Base-by-base conservation (phyloP, 2,113 vertebrate genomes). In the Prinia subflava region DNA sequence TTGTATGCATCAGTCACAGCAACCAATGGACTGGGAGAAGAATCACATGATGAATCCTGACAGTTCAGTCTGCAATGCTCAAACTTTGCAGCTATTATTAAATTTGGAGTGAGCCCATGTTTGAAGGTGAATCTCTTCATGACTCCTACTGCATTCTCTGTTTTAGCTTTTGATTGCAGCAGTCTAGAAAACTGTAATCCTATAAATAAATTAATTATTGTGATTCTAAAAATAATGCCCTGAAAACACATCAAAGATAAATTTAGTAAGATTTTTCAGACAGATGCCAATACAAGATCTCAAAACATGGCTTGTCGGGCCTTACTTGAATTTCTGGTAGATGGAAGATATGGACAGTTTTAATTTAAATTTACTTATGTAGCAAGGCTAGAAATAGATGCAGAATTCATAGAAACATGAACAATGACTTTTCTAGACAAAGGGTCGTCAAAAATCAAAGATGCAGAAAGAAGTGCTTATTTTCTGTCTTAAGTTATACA, bases 181-280 rank as follows among this genome's bases (percentile, higher is more conserved):
- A 86, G 83, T 87, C 70, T 71, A 91, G 78, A 76, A 83, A 74
- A 74, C 53, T 39, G n/a, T 74, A 78, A 82, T 62, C n/a, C 68
- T 89, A 83, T 74, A 95, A 93, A 89, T 74, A 73, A 93, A 42
- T 39, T 39, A 39, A 47, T 70, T 76, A 93, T 9, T 85, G 78
- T 28, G 89, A 76, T 91, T 87, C 69, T 95, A 96, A 94, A 79
- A 83, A 81, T 89, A 86, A 74, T 85, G 83, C 15, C 71, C 90
- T 93, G 59, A 27, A 76, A 97, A 91, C 68, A 71, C 56, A 53
- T 52, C 49, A 70, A 63, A 76, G 81, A 76, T 83, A 67, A 64
- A 92, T 95, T 94, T 83, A 53, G 28, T 73, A 47, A 44, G 75
- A 80, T 55, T 92, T 82, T 80, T 47, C 55, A 78, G 73, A 80